Evolutionary conservation across 2,113 vertebrate species (phyloP).

Genomic region (Oplegnathus fasciatus): DNA sequence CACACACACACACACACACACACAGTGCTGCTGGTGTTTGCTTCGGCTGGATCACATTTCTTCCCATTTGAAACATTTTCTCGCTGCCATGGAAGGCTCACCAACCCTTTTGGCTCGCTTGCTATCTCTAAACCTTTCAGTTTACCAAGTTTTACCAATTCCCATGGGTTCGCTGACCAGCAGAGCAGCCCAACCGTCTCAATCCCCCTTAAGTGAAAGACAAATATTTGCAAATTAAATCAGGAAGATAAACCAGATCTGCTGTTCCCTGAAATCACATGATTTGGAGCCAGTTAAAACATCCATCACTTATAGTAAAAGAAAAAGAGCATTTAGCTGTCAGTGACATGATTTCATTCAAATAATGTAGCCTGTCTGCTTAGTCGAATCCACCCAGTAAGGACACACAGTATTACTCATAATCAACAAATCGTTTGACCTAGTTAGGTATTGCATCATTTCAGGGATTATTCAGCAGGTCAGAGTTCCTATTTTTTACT

Average conservation of each 20-base stretch:
- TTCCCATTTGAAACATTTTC: not conserved
- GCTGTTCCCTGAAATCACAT: not conserved
- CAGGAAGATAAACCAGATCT: not conserved
- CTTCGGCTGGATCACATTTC: not conserved
- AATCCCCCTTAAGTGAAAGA: not conserved
- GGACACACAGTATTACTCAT: not conserved
- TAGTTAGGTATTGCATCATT: slow-evolving; percentile 12
- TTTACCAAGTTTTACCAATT: not conserved
- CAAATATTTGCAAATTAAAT: slow-evolving; percentile 43
- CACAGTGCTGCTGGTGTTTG: not conserved
- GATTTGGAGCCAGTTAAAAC: not conserved
- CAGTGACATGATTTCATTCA: not conserved
- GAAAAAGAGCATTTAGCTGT: not conserved
- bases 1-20: not conserved
- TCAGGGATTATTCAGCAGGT: slow-evolving; percentile 9
- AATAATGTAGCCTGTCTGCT: not conserved
- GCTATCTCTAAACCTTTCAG: not conserved
- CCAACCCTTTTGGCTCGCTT: not conserved
- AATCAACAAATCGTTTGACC: slow-evolving; percentile 32
- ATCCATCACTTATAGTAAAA: not conserved
- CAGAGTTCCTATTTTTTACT: not conserved
- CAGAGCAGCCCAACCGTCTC: not conserved
- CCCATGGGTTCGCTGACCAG: slow-evolving; percentile 41
- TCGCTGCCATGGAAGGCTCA: not conserved
- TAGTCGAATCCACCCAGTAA: not conserved